phyloP scores from a whole-genome alignment of 2,888 invertebrate genomes.

The Abrostola triplasia region DNA sequence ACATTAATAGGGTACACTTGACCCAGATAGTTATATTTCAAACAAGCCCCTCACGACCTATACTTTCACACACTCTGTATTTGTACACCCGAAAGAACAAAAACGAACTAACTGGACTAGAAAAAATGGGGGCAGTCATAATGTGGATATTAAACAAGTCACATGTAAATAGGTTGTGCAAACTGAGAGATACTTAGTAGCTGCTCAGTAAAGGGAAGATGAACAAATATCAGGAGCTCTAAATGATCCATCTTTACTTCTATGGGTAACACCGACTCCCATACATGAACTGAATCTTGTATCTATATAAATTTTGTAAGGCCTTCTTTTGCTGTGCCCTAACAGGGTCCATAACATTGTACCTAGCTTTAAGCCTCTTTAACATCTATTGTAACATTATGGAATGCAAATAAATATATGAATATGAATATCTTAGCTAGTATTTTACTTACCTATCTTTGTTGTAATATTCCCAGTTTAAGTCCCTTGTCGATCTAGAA shows the following conservation, averaged over 20 bases:
- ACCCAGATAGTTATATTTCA: conserved; percentile 61
- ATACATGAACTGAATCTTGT: not conserved
- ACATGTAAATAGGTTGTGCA: conserved; percentile 68
- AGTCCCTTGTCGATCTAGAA: no score
- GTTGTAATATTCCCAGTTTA: no score
- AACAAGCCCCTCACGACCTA: conserved; percentile 65
- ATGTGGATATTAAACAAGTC: conserved; percentile 69
- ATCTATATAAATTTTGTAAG: not conserved
- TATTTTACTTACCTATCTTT: no score
- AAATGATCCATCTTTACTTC: conserved; percentile 57
- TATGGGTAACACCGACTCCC: conserved; percentile 33
- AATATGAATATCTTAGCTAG: no score
- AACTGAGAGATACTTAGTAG: conserved; percentile 71
- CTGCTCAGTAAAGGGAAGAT: conserved; percentile 62
- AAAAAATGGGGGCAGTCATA: conserved; percentile 66
- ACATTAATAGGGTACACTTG: conserved; percentile 55
- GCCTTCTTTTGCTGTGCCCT: no score
- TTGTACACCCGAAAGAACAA: conserved; percentile 67
- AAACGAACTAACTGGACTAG: conserved; percentile 64
- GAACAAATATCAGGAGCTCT: conserved; percentile 58
- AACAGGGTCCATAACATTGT: no score
- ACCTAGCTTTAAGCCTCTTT: no score
- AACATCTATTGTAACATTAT: no score
- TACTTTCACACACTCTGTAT: conserved; percentile 72
- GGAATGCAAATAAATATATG: no score